A percentile compares a stretch with the other conserved stretches of the same genome.
Evolutionary conservation across 2,113 vertebrate species (phyloP).

Genomic region (Chroicocephalus ridibundus): DNA sequence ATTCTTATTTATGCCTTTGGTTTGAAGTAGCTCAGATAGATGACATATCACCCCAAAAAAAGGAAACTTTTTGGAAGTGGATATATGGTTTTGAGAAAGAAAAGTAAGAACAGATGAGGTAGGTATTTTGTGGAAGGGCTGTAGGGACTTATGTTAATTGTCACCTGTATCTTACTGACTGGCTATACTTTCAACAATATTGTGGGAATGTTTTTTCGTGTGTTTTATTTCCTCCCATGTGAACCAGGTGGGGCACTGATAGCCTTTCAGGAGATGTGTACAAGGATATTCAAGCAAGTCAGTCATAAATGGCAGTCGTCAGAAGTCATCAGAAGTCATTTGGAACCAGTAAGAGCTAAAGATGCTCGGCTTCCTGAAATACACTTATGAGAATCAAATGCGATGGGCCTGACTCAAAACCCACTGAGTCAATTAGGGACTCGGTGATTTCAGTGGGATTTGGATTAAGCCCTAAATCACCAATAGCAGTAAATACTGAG

Average conservation of each 20-base stretch:
- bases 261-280: neutral
- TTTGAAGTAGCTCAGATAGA: neutral
- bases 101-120: neutral
- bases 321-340: neutral
- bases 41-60: neutral
- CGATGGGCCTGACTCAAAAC: neutral
- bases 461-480: neutral
- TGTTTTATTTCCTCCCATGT: neutral
- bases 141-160: neutral
- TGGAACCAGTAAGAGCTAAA: neutral
- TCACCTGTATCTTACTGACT: neutral
- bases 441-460: neutral
- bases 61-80: neutral
- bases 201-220: fast-evolving
- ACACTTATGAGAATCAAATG: neutral
- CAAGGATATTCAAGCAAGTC: neutral
- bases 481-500: neutral
- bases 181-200: neutral
- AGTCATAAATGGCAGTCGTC: neutral
- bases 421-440: neutral
- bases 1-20: neutral
- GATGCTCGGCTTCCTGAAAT: neutral
- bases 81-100: neutral
- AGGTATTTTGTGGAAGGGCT: neutral
- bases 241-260: neutral